Conservation (phyloP, 2,888 invertebrate genomes). For the Lymantria dispar region DNA sequence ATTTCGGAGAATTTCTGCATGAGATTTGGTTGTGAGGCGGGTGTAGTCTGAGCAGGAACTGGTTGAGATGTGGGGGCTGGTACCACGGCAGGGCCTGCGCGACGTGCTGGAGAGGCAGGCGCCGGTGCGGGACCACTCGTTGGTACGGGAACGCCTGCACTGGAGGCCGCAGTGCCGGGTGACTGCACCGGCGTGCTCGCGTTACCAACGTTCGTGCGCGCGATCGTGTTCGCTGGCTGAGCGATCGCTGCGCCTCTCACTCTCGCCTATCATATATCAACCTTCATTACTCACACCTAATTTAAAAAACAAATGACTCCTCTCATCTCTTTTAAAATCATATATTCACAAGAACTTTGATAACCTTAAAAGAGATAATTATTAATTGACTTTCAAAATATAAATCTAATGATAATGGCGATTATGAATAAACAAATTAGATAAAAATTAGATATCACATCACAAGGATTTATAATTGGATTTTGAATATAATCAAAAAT, state of each 20-base stretch:
- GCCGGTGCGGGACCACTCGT: conserved; percentile 30
- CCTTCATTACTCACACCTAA: conserved; percentile 13
- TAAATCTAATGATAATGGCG: no score
- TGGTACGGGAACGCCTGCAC: conserved; percentile 32
- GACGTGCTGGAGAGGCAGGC: conserved; percentile 40
- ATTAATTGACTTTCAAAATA: no score
- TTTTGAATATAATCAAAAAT: no score
- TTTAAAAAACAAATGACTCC: background rate
- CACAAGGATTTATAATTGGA: no score
- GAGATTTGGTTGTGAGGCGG: conserved; percentile 85
- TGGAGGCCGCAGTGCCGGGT: conserved; percentile 46
- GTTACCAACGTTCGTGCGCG: conserved; percentile 85
- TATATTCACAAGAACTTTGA: no score
- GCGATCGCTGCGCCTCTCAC: conserved; percentile 79
- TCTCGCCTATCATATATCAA: conserved; percentile 69
- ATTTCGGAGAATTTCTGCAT: conserved; percentile 96
- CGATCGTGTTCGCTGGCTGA: conserved; percentile 75
- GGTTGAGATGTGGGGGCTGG: conserved; percentile 42
- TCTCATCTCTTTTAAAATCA: no score
- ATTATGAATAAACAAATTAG: no score
- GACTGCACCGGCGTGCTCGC: conserved; percentile 72
- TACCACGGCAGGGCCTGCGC: conserved; percentile 39
- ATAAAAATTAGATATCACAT: no score
- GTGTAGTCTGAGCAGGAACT: conserved; percentile 57
- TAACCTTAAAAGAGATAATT: no score